Conservation (phyloP, 2,888 invertebrate species). For the Apeira syringaria region DNA sequence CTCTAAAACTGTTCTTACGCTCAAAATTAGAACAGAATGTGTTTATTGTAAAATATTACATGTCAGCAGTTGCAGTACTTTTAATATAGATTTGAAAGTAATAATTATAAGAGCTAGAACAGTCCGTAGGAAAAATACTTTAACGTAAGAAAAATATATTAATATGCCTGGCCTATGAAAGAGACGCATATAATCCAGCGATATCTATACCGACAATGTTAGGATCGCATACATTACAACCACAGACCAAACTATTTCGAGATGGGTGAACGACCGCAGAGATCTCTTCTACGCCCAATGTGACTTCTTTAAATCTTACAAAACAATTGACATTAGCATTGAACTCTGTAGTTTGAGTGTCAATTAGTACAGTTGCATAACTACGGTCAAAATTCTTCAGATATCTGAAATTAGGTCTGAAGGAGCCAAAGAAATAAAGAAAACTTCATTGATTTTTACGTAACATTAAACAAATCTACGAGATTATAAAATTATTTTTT, state of each 20-base stretch:
- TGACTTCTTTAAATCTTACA: slow-evolving; percentile 23
- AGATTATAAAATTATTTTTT: too few relatives aligned
- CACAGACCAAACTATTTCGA: slow-evolving; percentile 32
- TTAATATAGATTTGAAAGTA: too few relatives aligned
- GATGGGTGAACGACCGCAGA: slow-evolving; percentile 33
- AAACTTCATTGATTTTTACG: too few relatives aligned
- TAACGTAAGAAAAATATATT: too few relatives aligned
- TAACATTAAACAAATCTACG: too few relatives aligned
- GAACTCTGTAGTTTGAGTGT: slow-evolving; percentile 18
- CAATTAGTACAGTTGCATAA: slow-evolving; percentile 16
- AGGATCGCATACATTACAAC: slow-evolving; percentile 27
- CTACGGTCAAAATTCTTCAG: not conserved
- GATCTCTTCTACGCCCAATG: slow-evolving; percentile 21
- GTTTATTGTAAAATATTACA: too few relatives aligned
- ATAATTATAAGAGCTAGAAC: too few relatives aligned
- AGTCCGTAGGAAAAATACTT: too few relatives aligned
- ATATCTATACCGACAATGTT: slow-evolving; percentile 12
- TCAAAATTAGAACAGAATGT: too few relatives aligned
- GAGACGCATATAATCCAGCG: slow-evolving; percentile 16
- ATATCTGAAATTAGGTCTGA: not conserved
- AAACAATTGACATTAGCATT: slow-evolving; percentile 30
- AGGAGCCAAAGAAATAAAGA: too few relatives aligned
- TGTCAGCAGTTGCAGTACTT: too few relatives aligned
- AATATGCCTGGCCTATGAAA: slow-evolving; percentile 9
- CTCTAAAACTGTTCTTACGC: too few relatives aligned